Base-by-base conservation (phyloP, 2,888 invertebrate species). In the Cerastis rubricosa region DNA sequence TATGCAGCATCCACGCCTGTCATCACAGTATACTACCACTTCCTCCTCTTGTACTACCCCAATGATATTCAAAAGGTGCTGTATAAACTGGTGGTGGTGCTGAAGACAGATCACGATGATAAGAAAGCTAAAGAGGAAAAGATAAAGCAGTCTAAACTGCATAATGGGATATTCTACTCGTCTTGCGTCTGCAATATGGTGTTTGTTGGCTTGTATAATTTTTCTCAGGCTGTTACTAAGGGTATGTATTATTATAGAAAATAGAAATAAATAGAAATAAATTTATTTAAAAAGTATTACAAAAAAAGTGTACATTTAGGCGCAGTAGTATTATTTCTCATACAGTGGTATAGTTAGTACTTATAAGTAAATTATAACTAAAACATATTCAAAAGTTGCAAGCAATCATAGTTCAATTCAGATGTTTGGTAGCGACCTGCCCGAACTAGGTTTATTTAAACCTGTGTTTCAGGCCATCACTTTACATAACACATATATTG, bases 101-200 rank as follows among this genome's bases (percentile, higher is more conserved):
- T 81, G 19, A 81, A 81, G n/a, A 29, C 17, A 35, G 49, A 79
- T n/a, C 66, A 84, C 29, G 49, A 84, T 63, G 81, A 81, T 59
- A 59, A 67, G 29, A 40, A 40, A 51, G 81, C 81, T 57, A 80
- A 81, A 35, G 25, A 22, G n/a, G 57, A 73, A 5, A 81, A 83
- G 81, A 73, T 84, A 66, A 73, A 57, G 11, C 66, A 79, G 57
- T 83, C 84, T 5, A 70, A 67, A 49, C 35, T 79, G 19, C 61
- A 81, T 14, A 81, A 83, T 12, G 69, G 69, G 35, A 43, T 84
- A 70, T 84, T 81, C 51, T 84, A 79, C 81, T 73, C 73, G 35
- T 73, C 80, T 12, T 84, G 69, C 45, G 29, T 70, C 12, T 73
- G 73, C 63, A 79, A 83, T 61, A 63, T 83, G 19, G 59, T 79